Evolutionary conservation across 2,888 invertebrate genomes (phyloP).

Genomic region (Chrysolina americana): DNA sequence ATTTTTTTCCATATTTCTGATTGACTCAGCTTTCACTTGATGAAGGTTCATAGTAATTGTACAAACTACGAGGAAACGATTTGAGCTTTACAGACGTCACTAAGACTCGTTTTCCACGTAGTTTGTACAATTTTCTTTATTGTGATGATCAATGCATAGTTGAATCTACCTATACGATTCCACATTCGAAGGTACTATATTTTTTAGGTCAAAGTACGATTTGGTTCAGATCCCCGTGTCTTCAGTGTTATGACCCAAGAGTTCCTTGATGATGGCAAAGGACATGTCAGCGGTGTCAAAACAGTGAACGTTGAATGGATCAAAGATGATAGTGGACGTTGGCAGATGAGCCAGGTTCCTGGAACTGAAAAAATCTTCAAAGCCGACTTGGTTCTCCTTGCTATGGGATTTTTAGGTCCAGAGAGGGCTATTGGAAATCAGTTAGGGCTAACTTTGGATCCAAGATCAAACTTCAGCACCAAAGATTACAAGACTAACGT

Average conservation of each 20-base stretch:
- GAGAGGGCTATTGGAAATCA: slow-evolving; percentile 91
- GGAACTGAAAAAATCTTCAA: slow-evolving; percentile 85
- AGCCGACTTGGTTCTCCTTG: slow-evolving; percentile 93
- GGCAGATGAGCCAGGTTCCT: slow-evolving; percentile 92
- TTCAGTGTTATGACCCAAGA: slow-evolving; percentile 96
- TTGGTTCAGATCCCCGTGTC: slow-evolving; percentile 92
- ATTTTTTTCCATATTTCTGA: too few relatives aligned
- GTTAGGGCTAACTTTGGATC: slow-evolving; percentile 84
- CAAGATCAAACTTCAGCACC: slow-evolving; percentile 91
- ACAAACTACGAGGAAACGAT: too few relatives aligned
- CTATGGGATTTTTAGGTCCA: slow-evolving; percentile 99
- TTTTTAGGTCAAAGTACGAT: slow-evolving; percentile 79
- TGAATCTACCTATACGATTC: neutral
- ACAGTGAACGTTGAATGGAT: slow-evolving; percentile 95
- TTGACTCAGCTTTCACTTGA: too few relatives aligned
- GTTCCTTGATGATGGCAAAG: slow-evolving; percentile 91
- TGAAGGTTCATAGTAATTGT: too few relatives aligned
- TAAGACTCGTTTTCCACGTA: neutral
- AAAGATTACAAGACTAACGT: slow-evolving; percentile 94
- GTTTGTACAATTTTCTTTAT: too few relatives aligned
- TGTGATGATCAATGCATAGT: neutral
- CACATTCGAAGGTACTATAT: neutral
- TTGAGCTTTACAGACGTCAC: too few relatives aligned
- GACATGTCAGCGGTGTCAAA: slow-evolving; percentile 91
- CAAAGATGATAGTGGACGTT: slow-evolving; percentile 91